phyloP scores from a whole-genome alignment of 2,888 invertebrate genomes.

The Melinopterus prodromus region DNA sequence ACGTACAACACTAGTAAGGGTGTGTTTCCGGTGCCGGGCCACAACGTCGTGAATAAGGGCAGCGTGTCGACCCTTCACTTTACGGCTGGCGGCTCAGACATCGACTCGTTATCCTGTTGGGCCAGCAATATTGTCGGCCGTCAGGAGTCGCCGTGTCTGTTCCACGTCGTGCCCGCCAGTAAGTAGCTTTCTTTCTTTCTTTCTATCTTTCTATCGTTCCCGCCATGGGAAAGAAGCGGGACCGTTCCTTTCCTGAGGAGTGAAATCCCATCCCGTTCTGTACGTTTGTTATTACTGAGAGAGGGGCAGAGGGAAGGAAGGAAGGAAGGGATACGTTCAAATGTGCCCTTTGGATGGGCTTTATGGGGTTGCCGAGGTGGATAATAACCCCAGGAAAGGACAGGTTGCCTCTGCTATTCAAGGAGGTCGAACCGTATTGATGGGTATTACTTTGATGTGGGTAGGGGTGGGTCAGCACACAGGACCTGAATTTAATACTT shows the following conservation, averaged over 20 bases:
- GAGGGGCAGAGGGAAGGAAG: background rate
- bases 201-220: background rate
- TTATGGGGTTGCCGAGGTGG: background rate
- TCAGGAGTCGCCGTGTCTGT: constrained; percentile 82
- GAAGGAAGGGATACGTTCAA: background rate
- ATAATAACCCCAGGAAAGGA: constrained; percentile 4
- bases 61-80: constrained; percentile 66
- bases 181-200: constrained; percentile 54
- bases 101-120: constrained; percentile 89
- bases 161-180: constrained; percentile 85
- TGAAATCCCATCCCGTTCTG: background rate
- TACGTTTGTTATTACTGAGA: background rate
- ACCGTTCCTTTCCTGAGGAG: background rate
- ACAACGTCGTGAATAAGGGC: constrained; percentile 64
- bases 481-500: background rate
- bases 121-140: constrained; percentile 85
- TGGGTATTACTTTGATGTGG: background rate
- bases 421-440: background rate
- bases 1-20: constrained; percentile 81
- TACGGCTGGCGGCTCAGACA: constrained; percentile 67
- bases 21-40: constrained; percentile 75
- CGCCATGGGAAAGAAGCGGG: background rate
- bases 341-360: background rate
- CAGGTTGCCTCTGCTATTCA: background rate
- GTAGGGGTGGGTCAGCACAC: background rate